Base-by-base conservation (phyloP, 35 echinoderm and acorn worm species). In the Chiridota heheva region DNA sequence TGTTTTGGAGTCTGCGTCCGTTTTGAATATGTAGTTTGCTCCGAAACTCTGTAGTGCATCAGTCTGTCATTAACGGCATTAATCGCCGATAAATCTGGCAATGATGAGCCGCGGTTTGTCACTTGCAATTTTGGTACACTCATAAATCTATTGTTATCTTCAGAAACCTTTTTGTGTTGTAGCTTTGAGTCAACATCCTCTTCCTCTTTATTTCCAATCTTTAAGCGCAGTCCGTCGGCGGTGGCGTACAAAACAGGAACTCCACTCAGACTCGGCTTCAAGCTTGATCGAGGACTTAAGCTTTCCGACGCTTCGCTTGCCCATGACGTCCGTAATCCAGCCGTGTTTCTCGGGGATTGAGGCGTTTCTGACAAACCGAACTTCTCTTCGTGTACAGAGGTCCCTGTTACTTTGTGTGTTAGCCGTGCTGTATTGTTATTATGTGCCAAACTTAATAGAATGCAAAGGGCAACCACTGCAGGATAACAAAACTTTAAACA, bases 401-500 rank as follows among this genome's bases (percentile, higher is more conserved):
- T 72, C 22, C 49, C 69, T 42, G 49, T 27, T 45, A 45, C n/a
- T 72, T 72, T 44, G 13, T 40, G 69, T 2, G 0, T 44, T 0
- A 72, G 40, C 22, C 49, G 44, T 7, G 44, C 17, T 2, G 49
- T 44, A 16, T 72, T 72, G 12, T 28, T 44, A 44, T 72, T 72
- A 42, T 44, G 40, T n/a, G 49, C 40, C 36, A 72, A 41, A 42
- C 69, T 44, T 25, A 72, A 28, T 13, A 72, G 69, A 29, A 72
- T 72, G 20, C 44, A 72, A 16, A 72, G 44, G 3, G 69, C 40
- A 5, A 72, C 69, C 18, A 72, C 3, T 5, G 69, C 69, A 12
- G 69, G 69, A 72, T 72, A 72, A 24, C 44, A 44, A 44, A 72
- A 72, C 35, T 72, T 72, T 44, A 72, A 45, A 40, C 69, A 72